phyloP scores from a whole-genome alignment of 1,140 invertebrate species.

The Nebria ingens region DNA sequence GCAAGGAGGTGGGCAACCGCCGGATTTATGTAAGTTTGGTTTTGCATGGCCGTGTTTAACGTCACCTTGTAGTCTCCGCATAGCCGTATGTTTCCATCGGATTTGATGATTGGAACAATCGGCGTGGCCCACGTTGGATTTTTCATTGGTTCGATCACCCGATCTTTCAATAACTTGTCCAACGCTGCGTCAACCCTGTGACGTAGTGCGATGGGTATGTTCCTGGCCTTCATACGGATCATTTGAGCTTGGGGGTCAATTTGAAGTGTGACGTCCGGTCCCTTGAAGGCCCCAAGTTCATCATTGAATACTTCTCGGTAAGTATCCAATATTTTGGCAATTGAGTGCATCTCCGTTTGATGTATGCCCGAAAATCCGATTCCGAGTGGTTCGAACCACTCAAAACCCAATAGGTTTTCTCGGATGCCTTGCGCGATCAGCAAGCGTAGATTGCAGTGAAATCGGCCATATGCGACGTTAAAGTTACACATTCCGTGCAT shows the following conservation, averaged over 20 bases:
- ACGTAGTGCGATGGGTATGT: not conserved
- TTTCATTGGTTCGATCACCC: slow-evolving; percentile 10
- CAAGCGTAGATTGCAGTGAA: not conserved
- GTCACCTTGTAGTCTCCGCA: slow-evolving; percentile 33
- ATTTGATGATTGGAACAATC: slow-evolving; percentile 32
- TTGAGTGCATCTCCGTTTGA: not conserved
- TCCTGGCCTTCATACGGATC: not conserved
- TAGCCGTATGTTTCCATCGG: slow-evolving; percentile 26
- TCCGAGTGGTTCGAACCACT: not conserved
- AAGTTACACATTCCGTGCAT: too few relatives aligned
- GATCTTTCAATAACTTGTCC: too few relatives aligned
- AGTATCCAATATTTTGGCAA: not conserved
- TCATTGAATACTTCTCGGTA: not conserved
- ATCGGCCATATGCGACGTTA: too few relatives aligned
- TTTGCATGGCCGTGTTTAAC: slow-evolving; percentile 23
- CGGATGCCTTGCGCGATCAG: not conserved
- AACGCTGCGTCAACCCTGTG: too few relatives aligned
- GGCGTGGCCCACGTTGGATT: slow-evolving; percentile 31
- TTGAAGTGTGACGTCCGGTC: not conserved
- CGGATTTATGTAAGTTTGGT: slow-evolving; percentile 22
- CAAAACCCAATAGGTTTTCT: not conserved
- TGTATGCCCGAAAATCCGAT: not conserved
- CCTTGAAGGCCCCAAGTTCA: not conserved
- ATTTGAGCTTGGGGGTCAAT: not conserved
- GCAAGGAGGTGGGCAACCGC: slow-evolving; percentile 32